Base-by-base conservation (phyloP, 2,888 invertebrate genomes). In the Agriopis leucophaearia region DNA sequence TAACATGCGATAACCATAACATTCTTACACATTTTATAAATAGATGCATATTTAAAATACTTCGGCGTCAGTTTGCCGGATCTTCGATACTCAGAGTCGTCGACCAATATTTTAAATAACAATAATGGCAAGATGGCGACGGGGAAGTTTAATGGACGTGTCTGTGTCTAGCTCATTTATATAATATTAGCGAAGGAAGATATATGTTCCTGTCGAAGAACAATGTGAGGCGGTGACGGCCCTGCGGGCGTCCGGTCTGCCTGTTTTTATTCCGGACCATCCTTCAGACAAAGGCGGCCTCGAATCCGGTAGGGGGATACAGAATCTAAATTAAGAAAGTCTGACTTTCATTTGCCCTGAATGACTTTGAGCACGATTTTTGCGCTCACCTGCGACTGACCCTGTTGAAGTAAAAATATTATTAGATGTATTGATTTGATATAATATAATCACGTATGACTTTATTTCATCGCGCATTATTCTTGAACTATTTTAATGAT, bases 401-500 rank as follows among this genome's bases (percentile, higher is more conserved):
- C 45, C 27, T 13, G 45, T n/a, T 59, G 40, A 65, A 40, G 9
- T 55, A 55, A 54, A 47, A 55, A 16, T 59, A 10, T 61, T 54
- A 50, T 63, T 50, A 64, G 50, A 27, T 27, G 18, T 55, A 55
- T 55, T 55, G 55, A 42, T 27, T 64, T 42, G 45, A 40, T 45
- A 50, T 64, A 38, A 48, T 36, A 61, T 63, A 73, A 67, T 71
- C 60, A 64, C 66, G 64, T 64, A 71, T 60, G 67, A 72, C 69
- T 71, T 72, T 71, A 70, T 70, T 66, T 72, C 47, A 69, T 72
- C 65, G 64, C 61, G 56, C 51, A 71, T 66, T 72, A 76, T 76
- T 79, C 79, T 78, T 76, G 77, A 77, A 72, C 76, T 68, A 73
- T 78, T 74, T 76, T 78, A 76, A 78, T 76, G 69, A 76, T 74